phyloP scores from a whole-genome alignment of 64 coral and sea anemone species.

The Platygyra sinensis region DNA sequence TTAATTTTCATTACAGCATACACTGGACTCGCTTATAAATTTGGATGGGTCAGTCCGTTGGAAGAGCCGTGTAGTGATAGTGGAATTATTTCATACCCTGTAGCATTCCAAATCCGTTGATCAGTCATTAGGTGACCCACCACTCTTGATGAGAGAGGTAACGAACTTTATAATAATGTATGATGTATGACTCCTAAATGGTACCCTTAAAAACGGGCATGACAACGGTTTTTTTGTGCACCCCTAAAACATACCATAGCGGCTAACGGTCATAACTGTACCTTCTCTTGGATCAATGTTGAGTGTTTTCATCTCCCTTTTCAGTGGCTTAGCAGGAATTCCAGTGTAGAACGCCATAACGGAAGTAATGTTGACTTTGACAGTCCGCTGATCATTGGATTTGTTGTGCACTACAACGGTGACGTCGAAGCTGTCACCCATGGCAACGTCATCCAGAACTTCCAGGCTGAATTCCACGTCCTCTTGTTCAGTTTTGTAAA shows the following conservation, averaged over 20 bases:
- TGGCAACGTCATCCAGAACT: background rate
- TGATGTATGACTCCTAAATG: no score
- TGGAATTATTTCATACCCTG: no score
- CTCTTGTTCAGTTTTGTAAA: conserved; percentile 24
- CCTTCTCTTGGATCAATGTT: conserved; percentile 20
- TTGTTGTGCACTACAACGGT: conserved; percentile 35
- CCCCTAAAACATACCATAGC: no score
- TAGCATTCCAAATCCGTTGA: no score
- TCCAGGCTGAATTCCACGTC: conserved; percentile 45
- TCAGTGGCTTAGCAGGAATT: conserved; percentile 31
- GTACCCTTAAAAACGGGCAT: no score
- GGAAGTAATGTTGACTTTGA: conserved; percentile 10
- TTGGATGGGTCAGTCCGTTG: no score
- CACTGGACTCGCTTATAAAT: background rate
- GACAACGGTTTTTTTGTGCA: background rate
- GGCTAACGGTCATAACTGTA: background rate
- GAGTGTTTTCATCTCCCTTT: background rate
- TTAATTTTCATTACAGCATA: background rate
- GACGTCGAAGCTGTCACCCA: conserved; percentile 44
- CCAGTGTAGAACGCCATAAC: conserved; percentile 65
- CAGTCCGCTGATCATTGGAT: conserved; percentile 23
- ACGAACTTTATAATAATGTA: no score
- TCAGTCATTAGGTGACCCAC: no score
- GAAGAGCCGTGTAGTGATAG: no score
- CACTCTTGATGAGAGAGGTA: no score